phyloP scores from a whole-genome alignment of 1,140 invertebrate species.

The Bombus pascuorum region DNA sequence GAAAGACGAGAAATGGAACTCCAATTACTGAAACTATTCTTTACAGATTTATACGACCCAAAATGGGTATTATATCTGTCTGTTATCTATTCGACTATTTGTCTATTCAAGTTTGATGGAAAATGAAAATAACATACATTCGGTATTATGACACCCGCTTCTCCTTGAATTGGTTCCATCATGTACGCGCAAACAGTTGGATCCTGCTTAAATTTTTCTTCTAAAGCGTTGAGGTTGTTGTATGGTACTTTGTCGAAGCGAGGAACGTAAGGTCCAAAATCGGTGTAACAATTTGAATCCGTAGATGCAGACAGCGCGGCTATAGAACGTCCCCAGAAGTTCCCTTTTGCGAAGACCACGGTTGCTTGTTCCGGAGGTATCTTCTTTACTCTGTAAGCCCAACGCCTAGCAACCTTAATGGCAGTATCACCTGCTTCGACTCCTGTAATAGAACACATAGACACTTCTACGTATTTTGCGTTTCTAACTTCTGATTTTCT shows the following conservation, averaged over 20 bases:
- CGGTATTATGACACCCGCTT: conserved; percentile 91
- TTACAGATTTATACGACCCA: neutral
- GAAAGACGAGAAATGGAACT: neutral
- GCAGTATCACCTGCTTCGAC: conserved; percentile 92
- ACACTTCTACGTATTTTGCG: neutral
- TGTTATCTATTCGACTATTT: neutral
- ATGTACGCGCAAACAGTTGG: conserved; percentile 88
- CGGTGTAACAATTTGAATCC: conserved; percentile 86
- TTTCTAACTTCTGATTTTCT: neutral
- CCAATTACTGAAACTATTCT: neutral
- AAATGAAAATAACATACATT: conserved; percentile 67
- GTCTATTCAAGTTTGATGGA: neutral
- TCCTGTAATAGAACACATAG: conserved; percentile 80
- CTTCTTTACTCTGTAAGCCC: conserved; percentile 91
- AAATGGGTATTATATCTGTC: neutral
- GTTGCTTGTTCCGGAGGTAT: conserved; percentile 88
- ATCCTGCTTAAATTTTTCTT: conserved; percentile 82
- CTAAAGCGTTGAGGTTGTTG: conserved; percentile 87
- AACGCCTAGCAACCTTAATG: conserved; percentile 89
- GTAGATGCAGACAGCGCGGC: conserved; percentile 90
- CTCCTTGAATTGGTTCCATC: conserved; percentile 94
- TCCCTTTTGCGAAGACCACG: conserved; percentile 89
- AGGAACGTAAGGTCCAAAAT: conserved; percentile 92
- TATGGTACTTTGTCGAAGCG: conserved; percentile 89
- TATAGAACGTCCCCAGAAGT: conserved; percentile 94